Percentiles rank a stretch among this genome's conserved stretches.
phyloP scores from a whole-genome alignment of 2,797 vertebrate genomes.

The Crax fasciolata region DNA sequence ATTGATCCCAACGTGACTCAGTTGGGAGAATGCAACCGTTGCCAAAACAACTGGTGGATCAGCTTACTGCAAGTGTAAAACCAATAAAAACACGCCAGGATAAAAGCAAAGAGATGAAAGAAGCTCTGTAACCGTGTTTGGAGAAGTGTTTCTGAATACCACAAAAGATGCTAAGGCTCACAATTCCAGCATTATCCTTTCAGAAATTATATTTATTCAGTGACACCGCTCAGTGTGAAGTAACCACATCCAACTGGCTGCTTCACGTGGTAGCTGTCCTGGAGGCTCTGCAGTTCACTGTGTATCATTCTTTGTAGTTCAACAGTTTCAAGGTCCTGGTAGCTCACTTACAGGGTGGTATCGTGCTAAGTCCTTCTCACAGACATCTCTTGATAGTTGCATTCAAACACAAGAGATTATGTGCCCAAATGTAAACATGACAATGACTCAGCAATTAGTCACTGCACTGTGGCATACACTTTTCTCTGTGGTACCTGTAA shows the following conservation, averaged over 20 bases:
- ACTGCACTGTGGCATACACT: neutral
- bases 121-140: neutral
- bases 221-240: neutral
- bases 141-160: neutral
- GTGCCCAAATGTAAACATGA: neutral
- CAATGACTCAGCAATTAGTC: neutral
- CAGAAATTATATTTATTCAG: neutral
- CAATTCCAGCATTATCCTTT: neutral
- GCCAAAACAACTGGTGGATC: conserved; percentile 18
- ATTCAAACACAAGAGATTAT: neutral
- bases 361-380: fast-evolving
- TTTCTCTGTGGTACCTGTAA: neutral
- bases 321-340: neutral
- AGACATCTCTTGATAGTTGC: neutral
- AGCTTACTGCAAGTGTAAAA: neutral
- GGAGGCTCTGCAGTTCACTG: neutral
- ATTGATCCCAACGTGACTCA: neutral
- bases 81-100: neutral
- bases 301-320: neutral
- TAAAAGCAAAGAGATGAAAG: neutral
- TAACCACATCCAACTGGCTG: neutral
- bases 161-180: neutral
- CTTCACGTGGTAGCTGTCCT: neutral
- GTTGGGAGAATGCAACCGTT: neutral
- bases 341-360: neutral